Conservation (phyloP, 1,140 invertebrate genomes). For the Fopius arisanus region DNA sequence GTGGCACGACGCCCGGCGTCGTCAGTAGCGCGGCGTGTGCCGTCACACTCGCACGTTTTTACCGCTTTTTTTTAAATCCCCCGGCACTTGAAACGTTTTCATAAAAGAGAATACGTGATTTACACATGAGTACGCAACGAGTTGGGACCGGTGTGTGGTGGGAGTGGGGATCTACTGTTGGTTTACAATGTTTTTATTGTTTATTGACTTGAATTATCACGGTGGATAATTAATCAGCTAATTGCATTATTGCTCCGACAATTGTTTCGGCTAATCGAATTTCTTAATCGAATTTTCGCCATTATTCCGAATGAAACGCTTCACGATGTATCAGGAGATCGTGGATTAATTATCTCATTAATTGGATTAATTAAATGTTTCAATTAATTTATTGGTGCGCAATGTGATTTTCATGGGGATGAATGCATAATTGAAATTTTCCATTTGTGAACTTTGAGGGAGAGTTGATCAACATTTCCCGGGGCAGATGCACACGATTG, state of each 20-base stretch:
- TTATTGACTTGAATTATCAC: background rate
- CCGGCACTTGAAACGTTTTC: background rate
- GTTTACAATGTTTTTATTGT: background rate
- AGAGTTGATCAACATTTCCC: background rate
- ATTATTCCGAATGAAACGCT: too few relatives aligned
- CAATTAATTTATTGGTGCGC: background rate
- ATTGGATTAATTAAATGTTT: background rate
- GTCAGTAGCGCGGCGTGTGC: conserved; percentile 64
- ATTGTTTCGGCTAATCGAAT: too few relatives aligned
- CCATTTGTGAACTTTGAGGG: too few relatives aligned
- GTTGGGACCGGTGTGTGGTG: background rate
- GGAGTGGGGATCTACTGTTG: background rate
- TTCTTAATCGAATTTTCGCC: too few relatives aligned
- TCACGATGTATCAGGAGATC: too few relatives aligned
- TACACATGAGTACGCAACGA: background rate
- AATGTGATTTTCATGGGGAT: background rate
- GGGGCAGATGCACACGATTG: background rate
- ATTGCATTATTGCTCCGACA: background rate
- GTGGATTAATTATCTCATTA: background rate
- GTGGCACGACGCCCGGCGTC: conserved; percentile 53
- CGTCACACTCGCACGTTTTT: conserved; percentile 58
- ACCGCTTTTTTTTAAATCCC: background rate
- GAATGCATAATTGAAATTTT: background rate
- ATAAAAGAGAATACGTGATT: background rate
- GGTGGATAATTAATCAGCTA: background rate